These are phyloP conservation scores for Frieseomelitta varia DNA, from an alignment of 1,140 invertebrate species.

Conservation along the genomic window DNA sequence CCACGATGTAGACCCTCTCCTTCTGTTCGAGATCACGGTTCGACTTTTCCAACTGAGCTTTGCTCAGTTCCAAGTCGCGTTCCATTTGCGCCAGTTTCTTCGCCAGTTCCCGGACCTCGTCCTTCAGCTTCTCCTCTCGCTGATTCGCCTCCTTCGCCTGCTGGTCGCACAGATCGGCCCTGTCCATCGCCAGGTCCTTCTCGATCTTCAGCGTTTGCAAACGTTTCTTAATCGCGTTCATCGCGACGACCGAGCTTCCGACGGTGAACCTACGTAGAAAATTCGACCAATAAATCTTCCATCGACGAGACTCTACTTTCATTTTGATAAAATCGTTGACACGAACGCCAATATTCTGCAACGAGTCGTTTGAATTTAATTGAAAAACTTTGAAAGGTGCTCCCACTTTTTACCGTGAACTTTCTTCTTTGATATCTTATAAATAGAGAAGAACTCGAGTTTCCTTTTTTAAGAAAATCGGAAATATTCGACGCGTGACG, in stretches of 20 bases:
- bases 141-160: slow-evolving; percentile 87
- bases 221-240: slow-evolving; percentile 93
- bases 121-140: slow-evolving; percentile 85
- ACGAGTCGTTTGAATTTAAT: not conserved
- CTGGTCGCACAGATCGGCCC: slow-evolving; percentile 87
- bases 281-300: not conserved
- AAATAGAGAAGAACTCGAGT: not conserved
- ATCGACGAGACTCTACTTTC: not conserved
- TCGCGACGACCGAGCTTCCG: slow-evolving; percentile 72
- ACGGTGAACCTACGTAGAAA: slow-evolving; percentile 4
- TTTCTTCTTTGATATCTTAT: not conserved
- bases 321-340: not conserved
- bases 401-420: no score
- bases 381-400: not conserved
- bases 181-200: slow-evolving; percentile 89
- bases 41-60: slow-evolving; percentile 84
- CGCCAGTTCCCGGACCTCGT: slow-evolving; percentile 86
- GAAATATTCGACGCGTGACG: not conserved
- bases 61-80: slow-evolving; percentile 85
- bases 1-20: slow-evolving; percentile 84
- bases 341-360: not conserved
- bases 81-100: slow-evolving; percentile 88
- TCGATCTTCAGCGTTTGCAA: slow-evolving; percentile 91
- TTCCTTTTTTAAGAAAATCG: not conserved
- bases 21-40: slow-evolving; percentile 86